Evolutionary conservation across 2,888 invertebrate genomes (phyloP), one percentile per base, ranked within the genome.

Genomic region (Temnothorax rugatulus): DNA sequence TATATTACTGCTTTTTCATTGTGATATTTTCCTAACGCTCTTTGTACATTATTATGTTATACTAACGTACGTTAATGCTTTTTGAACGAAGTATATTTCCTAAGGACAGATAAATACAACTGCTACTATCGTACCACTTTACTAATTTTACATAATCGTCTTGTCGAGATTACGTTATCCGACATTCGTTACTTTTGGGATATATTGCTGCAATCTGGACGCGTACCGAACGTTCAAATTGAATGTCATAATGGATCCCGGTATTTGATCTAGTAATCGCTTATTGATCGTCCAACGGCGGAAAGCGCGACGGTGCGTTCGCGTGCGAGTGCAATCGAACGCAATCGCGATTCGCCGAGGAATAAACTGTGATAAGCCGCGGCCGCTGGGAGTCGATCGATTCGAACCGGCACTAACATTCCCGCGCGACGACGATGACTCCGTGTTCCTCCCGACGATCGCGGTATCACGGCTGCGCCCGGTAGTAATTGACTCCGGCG

Each of bases 401-500:
- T 85, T 86, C 84, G 86, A 84, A 83, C 76, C 66, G 29, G 29
- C 25, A 66, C 47, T 18, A 18, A 50, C 66, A 68, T 68, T 68
- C 66, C 47, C 66, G n/a, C n/a, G n/a, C n/a, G 47, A 41, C 66
- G 66, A 47, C 66, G 66, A 66, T 44, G 66, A 64, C 38, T 38
- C 63, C 61, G 61, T 34, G 61, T 34, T 34, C 61, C 61, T 34
- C 34, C 38, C 38, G 50, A 76, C 18, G 75, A 74, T 73, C 77
- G 77, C 81, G 84, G 77, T 68, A 68, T 63, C 79, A 18, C 79
- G 57, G 54, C 59, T 50, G 69, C 84, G 84, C 88, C 66, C 66
- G 85, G 87, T 73, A 89, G 91, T 90, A 91, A 91, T 91, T 91
- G 91, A 91, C 91, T 91, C 88, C 83, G 75, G 63, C 83, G 85